Conservation (phyloP, 2,888 invertebrate species). For the Adineta ricciae region DNA sequence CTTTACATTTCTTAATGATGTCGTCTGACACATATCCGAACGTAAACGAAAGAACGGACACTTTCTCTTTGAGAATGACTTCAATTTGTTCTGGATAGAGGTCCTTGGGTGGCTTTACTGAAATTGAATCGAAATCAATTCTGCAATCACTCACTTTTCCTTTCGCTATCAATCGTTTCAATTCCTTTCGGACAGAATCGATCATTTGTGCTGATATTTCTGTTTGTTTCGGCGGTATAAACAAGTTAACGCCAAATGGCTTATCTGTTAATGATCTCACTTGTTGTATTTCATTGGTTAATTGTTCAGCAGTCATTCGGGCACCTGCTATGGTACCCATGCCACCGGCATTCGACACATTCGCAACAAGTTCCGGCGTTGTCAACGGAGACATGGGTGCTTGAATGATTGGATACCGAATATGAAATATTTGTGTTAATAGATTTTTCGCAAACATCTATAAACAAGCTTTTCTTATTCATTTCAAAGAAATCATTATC, state of each 20-base stretch:
- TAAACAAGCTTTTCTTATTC: neutral
- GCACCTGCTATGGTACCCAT: neutral
- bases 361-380: neutral
- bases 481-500: neutral
- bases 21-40: neutral
- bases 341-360: neutral
- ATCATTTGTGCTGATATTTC: neutral
- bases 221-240: neutral
- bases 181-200: neutral
- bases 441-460: neutral
- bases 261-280: neutral
- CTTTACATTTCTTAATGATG: neutral
- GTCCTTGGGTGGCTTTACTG: neutral
- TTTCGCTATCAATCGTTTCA: no score
- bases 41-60: neutral
- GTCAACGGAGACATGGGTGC: slow-evolving; percentile 7
- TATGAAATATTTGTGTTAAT: neutral
- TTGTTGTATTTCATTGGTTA: neutral
- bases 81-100: neutral
- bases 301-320: neutral
- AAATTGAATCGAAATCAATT: neutral
- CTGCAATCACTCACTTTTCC: neutral
- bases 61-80: neutral
- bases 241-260: neutral
- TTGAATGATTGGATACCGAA: neutral